Base-by-base conservation (phyloP, 2,113 vertebrate genomes). In the Alethe castanea region DNA sequence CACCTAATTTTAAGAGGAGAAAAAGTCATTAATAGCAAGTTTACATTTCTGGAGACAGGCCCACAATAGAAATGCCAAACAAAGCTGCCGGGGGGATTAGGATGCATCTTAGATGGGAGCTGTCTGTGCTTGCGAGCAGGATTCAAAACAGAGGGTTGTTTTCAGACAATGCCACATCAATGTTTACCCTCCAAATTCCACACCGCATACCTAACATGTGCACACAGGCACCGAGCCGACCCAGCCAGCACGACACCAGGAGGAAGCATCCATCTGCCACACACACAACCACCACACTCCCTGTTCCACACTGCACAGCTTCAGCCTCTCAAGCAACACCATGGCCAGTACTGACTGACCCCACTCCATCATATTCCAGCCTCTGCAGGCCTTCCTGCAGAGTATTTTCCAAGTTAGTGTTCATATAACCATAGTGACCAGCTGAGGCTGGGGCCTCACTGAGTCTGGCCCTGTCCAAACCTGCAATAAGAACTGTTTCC, bases 1-100 rank as follows among this genome's bases (percentile, higher is more conserved):
- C 76, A 99, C 97, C 99, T 99, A 97, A 90, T 96, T 95, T 90
- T 84, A 60, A 74, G 86, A 94, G 17, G 15, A 89, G 91, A 93
- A 86, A 79, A 90, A 50, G 57, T 92, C 28, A 90, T 86, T 91
- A 90, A 64, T 54, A 94, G 69, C 40, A 77, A 86, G 87, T 95
- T 95, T 95, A 81, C 69, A 79, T 73, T 95, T 86, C 71, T 91
- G 87, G 36, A 95, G 82, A 81, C 79, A 81, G 61, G 44, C 54
- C 60, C 88, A 90, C 91, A 91, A 92, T 15, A 78, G 80, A 90
- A 92, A 92, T 24, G 69, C 72, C 92, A 86, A 93, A 92, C 56
- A 88, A 90, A 94, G 72, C 90, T 86, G 84, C 92, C 1, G 0
- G 35, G 42, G 44, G 74, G 50, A 89, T 92, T 90, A 92, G 80